These are phyloP conservation scores for Aratinga solstitialis DNA, from an alignment of 2,797 vertebrate genomes.

Conservation along the genomic window DNA sequence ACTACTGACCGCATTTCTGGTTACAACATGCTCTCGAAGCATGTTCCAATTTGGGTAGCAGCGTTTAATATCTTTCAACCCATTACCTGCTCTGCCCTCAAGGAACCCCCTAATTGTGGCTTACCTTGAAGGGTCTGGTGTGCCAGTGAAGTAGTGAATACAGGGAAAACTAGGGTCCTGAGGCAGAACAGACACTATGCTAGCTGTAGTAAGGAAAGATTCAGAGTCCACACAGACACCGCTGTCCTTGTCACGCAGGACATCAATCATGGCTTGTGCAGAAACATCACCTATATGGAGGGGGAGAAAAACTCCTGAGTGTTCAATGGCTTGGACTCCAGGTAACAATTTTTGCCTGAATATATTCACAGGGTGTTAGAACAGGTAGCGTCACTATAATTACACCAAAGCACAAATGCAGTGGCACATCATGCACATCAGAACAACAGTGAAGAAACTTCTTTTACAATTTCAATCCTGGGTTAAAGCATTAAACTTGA, in stretches of 20 bases:
- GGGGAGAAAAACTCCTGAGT: background rate
- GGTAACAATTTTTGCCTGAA: background rate
- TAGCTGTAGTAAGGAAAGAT: constrained; percentile 80
- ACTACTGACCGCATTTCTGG: background rate
- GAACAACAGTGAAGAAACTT: background rate
- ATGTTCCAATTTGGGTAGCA: background rate
- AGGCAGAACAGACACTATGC: constrained; percentile 79
- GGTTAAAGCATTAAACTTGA: background rate
- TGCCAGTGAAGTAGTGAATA: constrained; percentile 83
- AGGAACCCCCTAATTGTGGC: background rate
- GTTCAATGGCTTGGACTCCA: background rate
- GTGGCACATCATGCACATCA: background rate
- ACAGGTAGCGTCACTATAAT: background rate
- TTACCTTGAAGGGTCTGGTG: constrained; percentile 82
- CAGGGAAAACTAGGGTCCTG: constrained; percentile 76
- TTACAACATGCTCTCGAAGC: background rate
- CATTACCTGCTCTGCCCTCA: background rate
- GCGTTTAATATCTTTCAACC: background rate
- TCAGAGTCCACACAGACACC: constrained; percentile 80
- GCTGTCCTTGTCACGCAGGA: constrained; percentile 77
- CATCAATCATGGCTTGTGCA: constrained; percentile 78
- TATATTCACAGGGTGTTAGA: background rate
- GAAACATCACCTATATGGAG: constrained; percentile 72
- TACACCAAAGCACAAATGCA: background rate
- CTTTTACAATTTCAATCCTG: background rate